Conservation (phyloP, 2,113 vertebrate species). For the Indri indri region DNA sequence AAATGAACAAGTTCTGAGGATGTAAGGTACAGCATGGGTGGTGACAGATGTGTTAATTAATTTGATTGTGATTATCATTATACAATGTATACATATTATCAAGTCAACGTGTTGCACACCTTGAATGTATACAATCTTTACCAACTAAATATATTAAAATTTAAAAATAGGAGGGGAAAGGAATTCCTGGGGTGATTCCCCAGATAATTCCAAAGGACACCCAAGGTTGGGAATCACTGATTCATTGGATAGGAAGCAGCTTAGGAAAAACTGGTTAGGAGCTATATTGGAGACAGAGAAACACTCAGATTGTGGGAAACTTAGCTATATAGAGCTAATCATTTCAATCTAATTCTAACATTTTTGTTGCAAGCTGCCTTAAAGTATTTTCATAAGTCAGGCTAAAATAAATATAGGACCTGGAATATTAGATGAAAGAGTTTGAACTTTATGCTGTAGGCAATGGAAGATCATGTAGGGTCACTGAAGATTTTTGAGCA, state of each 20-base stretch:
- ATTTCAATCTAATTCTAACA: neutral
- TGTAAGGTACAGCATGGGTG: neutral
- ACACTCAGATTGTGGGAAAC: neutral
- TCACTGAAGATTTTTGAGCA: conserved; percentile 2
- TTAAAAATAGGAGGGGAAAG: neutral
- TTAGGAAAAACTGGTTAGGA: conserved; percentile 5
- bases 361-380: neutral
- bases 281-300: neutral
- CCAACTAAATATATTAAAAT: neutral
- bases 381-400: neutral
- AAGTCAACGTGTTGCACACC: neutral
- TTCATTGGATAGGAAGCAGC: neutral
- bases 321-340: neutral
- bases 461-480: neutral
- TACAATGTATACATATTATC: neutral
- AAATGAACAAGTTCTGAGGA: neutral
- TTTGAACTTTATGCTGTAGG: neutral
- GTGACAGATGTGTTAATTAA: neutral
- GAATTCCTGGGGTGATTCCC: neutral
- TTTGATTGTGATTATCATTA: neutral
- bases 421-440: conserved; percentile 15
- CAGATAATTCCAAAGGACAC: neutral
- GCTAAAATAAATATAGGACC: neutral
- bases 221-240: neutral
- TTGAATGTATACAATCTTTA: neutral